Percentiles rank a stretch among this genome's conserved stretches.
Conservation (phyloP, 1,140 invertebrate genomes). For the Hydropsyche tenuis region DNA sequence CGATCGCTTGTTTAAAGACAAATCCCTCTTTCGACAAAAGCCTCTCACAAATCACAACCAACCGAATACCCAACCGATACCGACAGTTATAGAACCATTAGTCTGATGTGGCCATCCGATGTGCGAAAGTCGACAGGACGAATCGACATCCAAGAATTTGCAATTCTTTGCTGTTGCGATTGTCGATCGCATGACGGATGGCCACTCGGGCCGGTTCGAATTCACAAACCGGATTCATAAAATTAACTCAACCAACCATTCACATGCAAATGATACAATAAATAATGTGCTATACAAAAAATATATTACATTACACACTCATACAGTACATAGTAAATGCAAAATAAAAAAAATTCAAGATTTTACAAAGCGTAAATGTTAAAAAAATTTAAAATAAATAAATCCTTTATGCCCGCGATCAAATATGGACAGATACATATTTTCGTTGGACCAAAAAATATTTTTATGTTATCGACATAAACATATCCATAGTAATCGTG, state of each 20-base stretch:
- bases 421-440: slow-evolving; percentile 56
- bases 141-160: not conserved
- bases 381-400: slow-evolving; percentile 52
- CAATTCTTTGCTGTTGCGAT: slow-evolving; percentile 10
- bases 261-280: slow-evolving; percentile 49
- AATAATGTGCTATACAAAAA: slow-evolving; percentile 40
- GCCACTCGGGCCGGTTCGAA: slow-evolving; percentile 16
- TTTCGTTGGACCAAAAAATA: slow-evolving; percentile 59
- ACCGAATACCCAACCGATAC: slow-evolving; percentile 59
- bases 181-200: not conserved
- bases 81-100: slow-evolving; percentile 54
- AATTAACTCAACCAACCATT: slow-evolving; percentile 40
- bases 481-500: slow-evolving; percentile 55
- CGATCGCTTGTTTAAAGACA: slow-evolving; percentile 46
- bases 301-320: slow-evolving; percentile 32
- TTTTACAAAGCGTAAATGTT: slow-evolving; percentile 41
- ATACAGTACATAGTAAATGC: not conserved
- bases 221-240: slow-evolving; percentile 47
- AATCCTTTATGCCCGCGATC: slow-evolving; percentile 39
- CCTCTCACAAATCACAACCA: slow-evolving; percentile 54
- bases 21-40: slow-evolving; percentile 55
- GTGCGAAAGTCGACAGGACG: not conserved
- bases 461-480: slow-evolving; percentile 49
- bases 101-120: not conserved
- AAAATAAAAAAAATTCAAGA: slow-evolving; percentile 29